These are phyloP conservation scores for Scelioninae gen. 1 DNA, from an alignment of 2,888 invertebrate species.

Conservation along the genomic window DNA sequence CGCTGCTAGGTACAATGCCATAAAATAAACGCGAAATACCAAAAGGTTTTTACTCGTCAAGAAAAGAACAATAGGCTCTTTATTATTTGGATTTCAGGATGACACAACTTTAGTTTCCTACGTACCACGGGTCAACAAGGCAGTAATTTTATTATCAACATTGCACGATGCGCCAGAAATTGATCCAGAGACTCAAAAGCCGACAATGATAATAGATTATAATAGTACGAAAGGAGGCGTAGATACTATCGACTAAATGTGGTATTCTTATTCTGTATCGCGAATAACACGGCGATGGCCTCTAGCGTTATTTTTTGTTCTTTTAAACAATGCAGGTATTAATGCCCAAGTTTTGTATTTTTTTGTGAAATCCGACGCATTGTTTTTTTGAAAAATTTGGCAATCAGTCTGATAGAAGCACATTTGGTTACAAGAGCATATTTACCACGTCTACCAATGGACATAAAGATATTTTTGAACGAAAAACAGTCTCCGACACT, in stretches of 20 bases:
- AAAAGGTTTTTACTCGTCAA: slow-evolving; percentile 4
- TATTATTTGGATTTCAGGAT: slow-evolving; percentile 17
- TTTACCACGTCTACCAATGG: too few species aligned
- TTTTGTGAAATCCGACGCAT: slow-evolving; percentile 22
- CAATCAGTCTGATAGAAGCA: neutral
- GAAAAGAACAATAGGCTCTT: neutral
- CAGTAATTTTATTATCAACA: slow-evolving; percentile 30
- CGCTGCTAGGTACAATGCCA: slow-evolving; percentile 16
- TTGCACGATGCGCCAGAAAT: slow-evolving; percentile 53
- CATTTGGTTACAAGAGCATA: too few species aligned
- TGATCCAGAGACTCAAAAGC: slow-evolving; percentile 72
- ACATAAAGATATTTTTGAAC: too few species aligned
- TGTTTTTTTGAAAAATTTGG: neutral
- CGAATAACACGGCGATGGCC: slow-evolving; percentile 49
- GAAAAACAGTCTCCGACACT: too few species aligned
- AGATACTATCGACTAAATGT: slow-evolving; percentile 73
- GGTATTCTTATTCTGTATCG: slow-evolving; percentile 62
- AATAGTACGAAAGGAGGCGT: slow-evolving; percentile 75
- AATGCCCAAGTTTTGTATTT: neutral
- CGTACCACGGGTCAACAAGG: slow-evolving; percentile 11
- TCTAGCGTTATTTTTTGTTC: slow-evolving; percentile 1
- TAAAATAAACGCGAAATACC: slow-evolving; percentile 26
- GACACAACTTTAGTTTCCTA: slow-evolving; percentile 23
- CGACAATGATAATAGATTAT: slow-evolving; percentile 73
- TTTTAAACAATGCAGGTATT: neutral